Evolutionary conservation across 2,888 invertebrate species (phyloP).

Genomic region (Lumbricus terrestris): DNA sequence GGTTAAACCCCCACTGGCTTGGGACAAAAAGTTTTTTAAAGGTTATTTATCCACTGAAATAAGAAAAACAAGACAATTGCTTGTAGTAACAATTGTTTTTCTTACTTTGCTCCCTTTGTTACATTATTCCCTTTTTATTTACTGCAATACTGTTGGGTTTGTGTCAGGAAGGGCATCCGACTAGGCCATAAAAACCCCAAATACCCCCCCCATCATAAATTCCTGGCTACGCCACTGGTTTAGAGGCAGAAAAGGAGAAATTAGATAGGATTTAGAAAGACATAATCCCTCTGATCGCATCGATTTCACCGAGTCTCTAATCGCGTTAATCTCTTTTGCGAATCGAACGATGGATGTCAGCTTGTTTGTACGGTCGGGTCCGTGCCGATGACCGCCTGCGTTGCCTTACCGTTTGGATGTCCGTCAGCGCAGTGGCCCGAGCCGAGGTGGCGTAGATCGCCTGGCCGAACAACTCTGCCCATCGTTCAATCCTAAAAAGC

Average conservation of each 20-base stretch:
- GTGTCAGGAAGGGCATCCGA: no score
- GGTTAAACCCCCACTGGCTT: no score
- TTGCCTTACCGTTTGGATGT: constrained; percentile 14
- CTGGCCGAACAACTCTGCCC: constrained; percentile 20
- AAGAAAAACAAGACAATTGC: no score
- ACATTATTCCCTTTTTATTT: no score
- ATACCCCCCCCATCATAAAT: no score
- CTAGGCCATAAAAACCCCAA: no score
- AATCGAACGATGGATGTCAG: neutral
- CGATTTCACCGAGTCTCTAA: neutral
- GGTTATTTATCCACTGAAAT: no score
- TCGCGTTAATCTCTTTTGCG: neutral
- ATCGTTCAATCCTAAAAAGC: constrained; percentile 10
- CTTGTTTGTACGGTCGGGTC: neutral
- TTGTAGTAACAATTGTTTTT: no score
- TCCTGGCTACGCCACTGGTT: no score
- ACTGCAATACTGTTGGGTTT: no score
- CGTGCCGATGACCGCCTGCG: neutral
- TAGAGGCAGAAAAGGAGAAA: neutral
- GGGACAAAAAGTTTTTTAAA: no score
- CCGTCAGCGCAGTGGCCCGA: constrained; percentile 10
- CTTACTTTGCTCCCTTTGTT: no score
- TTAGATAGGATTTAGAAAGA: neutral
- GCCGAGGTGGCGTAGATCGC: neutral
- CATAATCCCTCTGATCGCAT: neutral